Evolutionary conservation across 2,888 invertebrate genomes (phyloP).

Genomic region (Patella caerulea): DNA sequence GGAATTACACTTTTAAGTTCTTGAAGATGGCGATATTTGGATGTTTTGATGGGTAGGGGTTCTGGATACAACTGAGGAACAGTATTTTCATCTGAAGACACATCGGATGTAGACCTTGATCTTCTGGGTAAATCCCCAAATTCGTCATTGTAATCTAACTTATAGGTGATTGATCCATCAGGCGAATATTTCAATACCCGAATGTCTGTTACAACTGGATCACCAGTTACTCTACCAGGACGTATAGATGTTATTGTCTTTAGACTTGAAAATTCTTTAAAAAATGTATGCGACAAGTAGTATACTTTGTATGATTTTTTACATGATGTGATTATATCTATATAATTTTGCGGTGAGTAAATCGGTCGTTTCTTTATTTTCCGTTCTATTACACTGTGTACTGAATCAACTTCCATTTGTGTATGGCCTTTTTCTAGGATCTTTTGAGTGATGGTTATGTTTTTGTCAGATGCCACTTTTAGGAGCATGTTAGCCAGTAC

Average conservation of each 20-base stretch:
- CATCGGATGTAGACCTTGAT: background rate
- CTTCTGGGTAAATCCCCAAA: background rate
- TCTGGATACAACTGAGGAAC: background rate
- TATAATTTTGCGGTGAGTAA: background rate
- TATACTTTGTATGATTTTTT: background rate
- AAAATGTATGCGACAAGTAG: background rate
- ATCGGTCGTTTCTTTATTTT: background rate
- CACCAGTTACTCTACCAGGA: constrained; percentile 23
- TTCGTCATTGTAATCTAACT: background rate
- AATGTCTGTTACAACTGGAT: constrained; percentile 31
- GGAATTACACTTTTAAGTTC: background rate
- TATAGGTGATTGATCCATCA: constrained; percentile 2
- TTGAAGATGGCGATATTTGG: background rate
- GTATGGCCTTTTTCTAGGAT: background rate
- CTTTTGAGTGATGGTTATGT: background rate
- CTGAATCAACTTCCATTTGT: background rate
- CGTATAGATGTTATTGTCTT: constrained; percentile 19
- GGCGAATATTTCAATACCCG: constrained; percentile 24
- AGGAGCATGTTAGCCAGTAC: background rate
- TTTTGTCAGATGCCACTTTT: background rate
- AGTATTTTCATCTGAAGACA: background rate
- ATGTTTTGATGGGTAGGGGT: background rate
- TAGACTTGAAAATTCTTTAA: background rate
- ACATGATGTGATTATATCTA: background rate
- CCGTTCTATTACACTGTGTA: background rate